phyloP scores from a whole-genome alignment of 1,140 invertebrate genomes.

The Calephelis nemesis region DNA sequence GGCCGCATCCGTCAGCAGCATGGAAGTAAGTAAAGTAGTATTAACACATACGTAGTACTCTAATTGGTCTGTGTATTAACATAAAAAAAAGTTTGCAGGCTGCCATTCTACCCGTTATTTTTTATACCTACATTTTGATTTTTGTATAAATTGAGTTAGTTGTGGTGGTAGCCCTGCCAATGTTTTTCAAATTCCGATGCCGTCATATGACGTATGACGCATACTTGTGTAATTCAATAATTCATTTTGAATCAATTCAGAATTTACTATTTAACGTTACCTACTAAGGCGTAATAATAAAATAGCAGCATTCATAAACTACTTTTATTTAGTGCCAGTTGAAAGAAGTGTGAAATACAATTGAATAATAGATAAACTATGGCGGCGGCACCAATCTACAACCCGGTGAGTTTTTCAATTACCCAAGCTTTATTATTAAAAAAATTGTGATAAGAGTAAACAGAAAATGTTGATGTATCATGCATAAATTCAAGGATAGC shows the following conservation, averaged over 20 bases:
- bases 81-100: too few species aligned
- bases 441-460: slow-evolving; percentile 24
- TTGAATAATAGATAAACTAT: slow-evolving; percentile 38
- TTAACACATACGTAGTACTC: too few species aligned
- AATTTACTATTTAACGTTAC: slow-evolving; percentile 36
- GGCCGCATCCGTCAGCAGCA: too few species aligned
- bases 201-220: slow-evolving; percentile 67
- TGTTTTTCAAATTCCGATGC: slow-evolving; percentile 23
- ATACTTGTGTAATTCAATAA: slow-evolving; percentile 29
- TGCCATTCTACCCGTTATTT: too few species aligned
- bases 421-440: slow-evolving; percentile 26
- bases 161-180: slow-evolving; percentile 16
- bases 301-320: slow-evolving; percentile 35
- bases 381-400: slow-evolving; percentile 59
- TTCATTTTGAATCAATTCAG: slow-evolving; percentile 25
- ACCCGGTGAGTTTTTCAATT: slow-evolving; percentile 49
- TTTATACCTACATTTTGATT: too few species aligned
- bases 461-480: slow-evolving; percentile 24
- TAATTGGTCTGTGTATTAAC: too few species aligned
- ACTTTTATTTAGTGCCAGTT: not conserved
- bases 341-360: not conserved
- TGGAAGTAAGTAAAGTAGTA: too few species aligned
- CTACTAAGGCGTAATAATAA: slow-evolving; percentile 42
- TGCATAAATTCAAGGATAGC: slow-evolving; percentile 18
- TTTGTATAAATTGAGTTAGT: too few species aligned